These are phyloP conservation scores for Enteromius paludinosus DNA, from an alignment of 2,797 vertebrate genomes.

Conservation along the genomic window DNA sequence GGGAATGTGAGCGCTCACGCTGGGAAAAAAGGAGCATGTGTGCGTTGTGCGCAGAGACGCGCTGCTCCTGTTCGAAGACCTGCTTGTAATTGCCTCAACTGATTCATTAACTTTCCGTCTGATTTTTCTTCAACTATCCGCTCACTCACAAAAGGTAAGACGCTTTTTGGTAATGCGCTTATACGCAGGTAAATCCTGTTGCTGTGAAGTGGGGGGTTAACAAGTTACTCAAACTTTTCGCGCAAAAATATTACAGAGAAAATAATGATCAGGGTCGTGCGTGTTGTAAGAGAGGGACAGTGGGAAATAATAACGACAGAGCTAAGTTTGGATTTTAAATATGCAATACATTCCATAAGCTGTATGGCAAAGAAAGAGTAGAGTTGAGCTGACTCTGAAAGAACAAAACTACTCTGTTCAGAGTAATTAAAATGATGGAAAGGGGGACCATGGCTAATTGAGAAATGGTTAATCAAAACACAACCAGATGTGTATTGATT, in stretches of 20 bases:
- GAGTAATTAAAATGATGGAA: constrained; percentile 65
- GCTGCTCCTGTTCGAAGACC: constrained; percentile 16
- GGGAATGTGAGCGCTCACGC: constrained; percentile 43
- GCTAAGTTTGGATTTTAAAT: not conserved
- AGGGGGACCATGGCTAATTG: constrained; percentile 67
- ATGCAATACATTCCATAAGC: constrained; percentile 18
- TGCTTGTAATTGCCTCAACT: constrained; percentile 8
- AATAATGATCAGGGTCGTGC: not conserved
- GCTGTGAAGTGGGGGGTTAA: not conserved
- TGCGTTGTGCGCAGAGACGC: constrained; percentile 33
- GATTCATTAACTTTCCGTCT: constrained; percentile 16
- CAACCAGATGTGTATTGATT: constrained; percentile 83
- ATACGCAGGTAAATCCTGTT: not conserved
- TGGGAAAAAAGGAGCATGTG: constrained; percentile 37
- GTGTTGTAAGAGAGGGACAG: constrained; percentile 36
- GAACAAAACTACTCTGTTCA: constrained; percentile 53
- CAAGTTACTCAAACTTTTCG: constrained; percentile 37
- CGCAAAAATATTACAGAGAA: not conserved
- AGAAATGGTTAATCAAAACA: constrained; percentile 77
- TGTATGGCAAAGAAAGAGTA: constrained; percentile 9
- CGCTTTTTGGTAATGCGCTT: constrained; percentile 7
- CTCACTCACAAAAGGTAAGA: constrained; percentile 40
- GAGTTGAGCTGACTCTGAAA: constrained; percentile 40
- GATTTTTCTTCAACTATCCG: constrained; percentile 20
- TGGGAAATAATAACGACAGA: not conserved